Evolutionary conservation across 2,113 vertebrate genomes (phyloP).

Genomic region (Corythoichthys intestinalis): DNA sequence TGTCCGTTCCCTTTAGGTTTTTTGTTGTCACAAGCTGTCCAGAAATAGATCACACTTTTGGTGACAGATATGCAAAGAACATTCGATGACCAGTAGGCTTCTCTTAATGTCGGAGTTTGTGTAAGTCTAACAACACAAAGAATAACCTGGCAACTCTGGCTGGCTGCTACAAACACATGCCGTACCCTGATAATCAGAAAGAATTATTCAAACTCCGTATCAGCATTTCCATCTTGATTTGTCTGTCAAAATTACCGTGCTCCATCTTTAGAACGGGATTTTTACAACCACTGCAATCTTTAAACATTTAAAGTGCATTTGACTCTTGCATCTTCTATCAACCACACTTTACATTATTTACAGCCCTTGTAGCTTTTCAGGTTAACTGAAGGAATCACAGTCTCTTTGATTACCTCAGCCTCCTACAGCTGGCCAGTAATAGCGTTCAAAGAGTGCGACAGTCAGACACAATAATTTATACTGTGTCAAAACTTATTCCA

Average conservation of each 20-base stretch:
- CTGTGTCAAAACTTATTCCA: constrained; percentile 24
- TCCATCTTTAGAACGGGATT: constrained; percentile 3
- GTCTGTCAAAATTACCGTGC: constrained; percentile 20
- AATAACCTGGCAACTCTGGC: too few relatives aligned
- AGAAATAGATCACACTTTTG: too few relatives aligned
- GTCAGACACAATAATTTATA: constrained; percentile 13
- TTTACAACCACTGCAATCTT: constrained; percentile 6
- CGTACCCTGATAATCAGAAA: too few relatives aligned
- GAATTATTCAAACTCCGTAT: background rate
- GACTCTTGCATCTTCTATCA: constrained; percentile 22
- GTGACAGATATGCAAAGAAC: too few relatives aligned
- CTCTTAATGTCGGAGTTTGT: too few relatives aligned
- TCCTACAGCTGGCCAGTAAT: constrained; percentile 5
- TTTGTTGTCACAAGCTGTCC: too few relatives aligned
- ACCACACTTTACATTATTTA: constrained; percentile 34
- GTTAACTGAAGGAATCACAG: constrained; percentile 25
- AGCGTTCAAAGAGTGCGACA: constrained; percentile 19
- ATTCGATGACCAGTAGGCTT: too few relatives aligned
- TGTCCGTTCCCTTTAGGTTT: too few relatives aligned
- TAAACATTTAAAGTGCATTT: constrained; percentile 26
- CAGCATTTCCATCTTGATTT: constrained; percentile 14
- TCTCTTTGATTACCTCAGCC: constrained; percentile 13
- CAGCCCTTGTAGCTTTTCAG: constrained; percentile 38
- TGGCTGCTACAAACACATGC: too few relatives aligned
- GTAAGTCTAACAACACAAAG: too few relatives aligned